Percentiles rank a stretch among this genome's conserved stretches.
Evolutionary conservation across 2,797 vertebrate genomes (phyloP).

Genomic region (Coreius guichenoti): DNA sequence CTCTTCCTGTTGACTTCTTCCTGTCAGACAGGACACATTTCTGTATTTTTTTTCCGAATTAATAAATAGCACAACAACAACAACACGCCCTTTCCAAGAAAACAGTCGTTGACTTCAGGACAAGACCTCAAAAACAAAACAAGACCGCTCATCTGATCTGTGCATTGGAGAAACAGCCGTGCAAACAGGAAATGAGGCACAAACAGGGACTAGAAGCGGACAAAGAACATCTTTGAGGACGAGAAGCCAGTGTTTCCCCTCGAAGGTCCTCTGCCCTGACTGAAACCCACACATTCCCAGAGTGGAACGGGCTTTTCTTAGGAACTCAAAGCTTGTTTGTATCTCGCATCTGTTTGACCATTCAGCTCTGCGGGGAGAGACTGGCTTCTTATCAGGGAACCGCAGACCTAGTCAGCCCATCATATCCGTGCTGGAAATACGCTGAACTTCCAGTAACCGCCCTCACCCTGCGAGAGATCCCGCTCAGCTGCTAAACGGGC

Average conservation of each 20-base stretch:
- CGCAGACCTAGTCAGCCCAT: constrained; percentile 86
- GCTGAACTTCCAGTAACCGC: constrained; percentile 83
- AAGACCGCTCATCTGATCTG: constrained; percentile 43
- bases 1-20: background rate
- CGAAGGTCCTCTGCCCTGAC: constrained; percentile 69
- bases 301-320: constrained; percentile 71
- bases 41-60: background rate
- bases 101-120: constrained; percentile 16
- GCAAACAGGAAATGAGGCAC: constrained; percentile 76
- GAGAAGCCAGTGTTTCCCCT: constrained; percentile 61
- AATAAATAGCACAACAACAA: background rate
- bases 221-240: constrained; percentile 82
- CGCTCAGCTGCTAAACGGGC: constrained; percentile 59
- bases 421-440: constrained; percentile 85
- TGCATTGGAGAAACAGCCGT: constrained; percentile 36
- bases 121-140: constrained; percentile 37
- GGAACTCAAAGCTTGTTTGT: constrained; percentile 77
- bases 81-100: background rate
- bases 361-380: constrained; percentile 81
- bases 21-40: background rate
- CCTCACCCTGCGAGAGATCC: constrained; percentile 80
- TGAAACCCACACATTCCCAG: constrained; percentile 67
- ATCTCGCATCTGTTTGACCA: constrained; percentile 79
- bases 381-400: constrained; percentile 91
- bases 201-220: constrained; percentile 74